Percentiles rank a stretch among this genome's conserved stretches.
phyloP scores from a whole-genome alignment of 2,888 invertebrate species.

The Serrognathus titanus region DNA sequence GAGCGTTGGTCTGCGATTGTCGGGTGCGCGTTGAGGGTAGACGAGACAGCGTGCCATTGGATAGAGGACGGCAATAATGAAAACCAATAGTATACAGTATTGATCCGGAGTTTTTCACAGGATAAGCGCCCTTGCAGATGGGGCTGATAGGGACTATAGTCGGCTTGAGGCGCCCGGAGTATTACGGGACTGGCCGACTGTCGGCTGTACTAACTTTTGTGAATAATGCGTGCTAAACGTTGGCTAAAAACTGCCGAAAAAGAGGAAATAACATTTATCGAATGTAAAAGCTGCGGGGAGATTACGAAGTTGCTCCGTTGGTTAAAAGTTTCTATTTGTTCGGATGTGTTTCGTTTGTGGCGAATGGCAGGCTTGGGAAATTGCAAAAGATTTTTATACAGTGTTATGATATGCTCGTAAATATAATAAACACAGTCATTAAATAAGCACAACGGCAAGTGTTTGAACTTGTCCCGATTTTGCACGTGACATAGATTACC shows the following conservation, averaged over 20 bases:
- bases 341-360: too few species aligned
- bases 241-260: conserved; percentile 1
- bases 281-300: too few species aligned
- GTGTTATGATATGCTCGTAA: too few species aligned
- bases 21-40: conserved; percentile 23
- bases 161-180: conserved; percentile 18
- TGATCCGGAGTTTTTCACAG: conserved; percentile 27
- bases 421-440: too few species aligned
- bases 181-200: conserved; percentile 24
- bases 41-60: conserved; percentile 30
- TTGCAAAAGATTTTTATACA: too few species aligned
- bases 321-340: too few species aligned
- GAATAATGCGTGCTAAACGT: conserved; percentile 15
- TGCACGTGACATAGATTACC: too few species aligned
- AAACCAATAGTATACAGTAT: conserved; percentile 33
- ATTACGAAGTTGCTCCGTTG: too few species aligned
- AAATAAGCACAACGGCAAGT: too few species aligned
- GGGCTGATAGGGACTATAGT: conserved; percentile 5
- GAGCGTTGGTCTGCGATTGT: conserved; percentile 14
- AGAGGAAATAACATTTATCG: too few species aligned
- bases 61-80: conserved; percentile 29
- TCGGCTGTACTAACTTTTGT: conserved; percentile 25
- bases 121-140: conserved; percentile 2
- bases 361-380: too few species aligned
- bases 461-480: too few species aligned